These are phyloP conservation scores for Bergia sp. DNA, from an alignment of 92 coral and sea anemone species.

Conservation along the genomic window DNA sequence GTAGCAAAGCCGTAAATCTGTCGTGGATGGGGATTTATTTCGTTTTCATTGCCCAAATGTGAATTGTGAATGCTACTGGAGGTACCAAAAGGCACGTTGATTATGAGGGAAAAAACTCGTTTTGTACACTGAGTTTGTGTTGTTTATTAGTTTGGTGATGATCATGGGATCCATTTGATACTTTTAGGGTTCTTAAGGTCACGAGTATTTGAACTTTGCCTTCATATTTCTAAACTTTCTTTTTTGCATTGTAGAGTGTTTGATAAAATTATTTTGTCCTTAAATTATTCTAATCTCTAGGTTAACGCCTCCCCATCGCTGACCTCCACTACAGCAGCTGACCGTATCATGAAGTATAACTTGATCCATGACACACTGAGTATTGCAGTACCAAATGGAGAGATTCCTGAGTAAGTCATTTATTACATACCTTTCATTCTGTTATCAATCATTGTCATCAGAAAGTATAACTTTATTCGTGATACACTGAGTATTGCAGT, in stretches of 20 bases:
- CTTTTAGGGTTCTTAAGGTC: not conserved
- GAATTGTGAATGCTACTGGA: no score
- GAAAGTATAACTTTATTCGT: no score
- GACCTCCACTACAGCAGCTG: conserved; percentile 97
- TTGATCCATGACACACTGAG: conserved; percentile 91
- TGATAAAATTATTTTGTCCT: not conserved
- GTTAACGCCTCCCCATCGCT: conserved; percentile 99
- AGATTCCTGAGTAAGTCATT: conserved; percentile 88
- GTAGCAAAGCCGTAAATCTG: no score
- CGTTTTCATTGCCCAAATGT: not conserved
- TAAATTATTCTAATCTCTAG: conserved; percentile 40
- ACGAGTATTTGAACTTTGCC: not conserved
- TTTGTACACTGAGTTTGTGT: not conserved
- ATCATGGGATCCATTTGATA: not conserved
- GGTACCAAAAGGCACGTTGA: no score
- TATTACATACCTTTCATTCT: not conserved
- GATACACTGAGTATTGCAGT: no score
- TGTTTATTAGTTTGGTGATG: no score
- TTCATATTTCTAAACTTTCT: no score
- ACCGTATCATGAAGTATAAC: conserved; percentile 98
- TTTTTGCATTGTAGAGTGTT: not conserved
- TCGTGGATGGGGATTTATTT: not conserved
- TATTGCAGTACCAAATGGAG: conserved; percentile 96
- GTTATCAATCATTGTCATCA: not conserved
- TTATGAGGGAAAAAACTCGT: no score